Conservation (phyloP, 1,140 invertebrate genomes). For the Drosophila kurseongensis region DNA sequence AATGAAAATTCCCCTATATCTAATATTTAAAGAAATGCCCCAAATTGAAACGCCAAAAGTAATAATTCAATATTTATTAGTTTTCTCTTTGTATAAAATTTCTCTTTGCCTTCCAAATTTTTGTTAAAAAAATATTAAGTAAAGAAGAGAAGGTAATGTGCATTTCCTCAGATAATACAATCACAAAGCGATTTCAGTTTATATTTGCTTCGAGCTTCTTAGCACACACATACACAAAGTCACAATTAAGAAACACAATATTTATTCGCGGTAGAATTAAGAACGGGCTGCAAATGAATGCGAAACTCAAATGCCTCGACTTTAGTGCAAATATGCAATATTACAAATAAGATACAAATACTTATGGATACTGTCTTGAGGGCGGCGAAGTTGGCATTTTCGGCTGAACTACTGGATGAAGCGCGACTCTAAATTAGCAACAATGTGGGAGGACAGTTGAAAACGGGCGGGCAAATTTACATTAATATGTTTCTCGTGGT, state of each 20-base stretch:
- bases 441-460: conserved; percentile 42
- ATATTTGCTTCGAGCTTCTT: conserved; percentile 73
- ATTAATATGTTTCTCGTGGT: conserved; percentile 57
- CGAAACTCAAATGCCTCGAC: conserved; percentile 35
- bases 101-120: conserved; percentile 47
- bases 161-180: conserved; percentile 77
- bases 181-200: conserved; percentile 69
- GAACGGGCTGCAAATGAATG: conserved; percentile 1
- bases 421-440: conserved; percentile 55
- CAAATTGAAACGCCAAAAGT: not conserved
- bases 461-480: conserved; percentile 54
- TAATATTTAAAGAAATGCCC: too few species aligned
- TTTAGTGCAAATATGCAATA: conserved; percentile 55
- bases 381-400: conserved; percentile 60
- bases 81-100: conserved; percentile 51
- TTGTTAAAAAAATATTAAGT: conserved; percentile 37
- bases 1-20: not conserved
- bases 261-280: conserved; percentile 66
- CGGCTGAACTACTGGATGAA: conserved; percentile 34
- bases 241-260: conserved; percentile 68
- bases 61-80: conserved; percentile 48
- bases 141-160: conserved; percentile 58
- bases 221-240: conserved; percentile 64
- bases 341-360: conserved; percentile 73
- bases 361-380: conserved; percentile 74